A percentile compares a stretch with the other conserved stretches of the same genome.
phyloP scores from a whole-genome alignment of 2,888 invertebrate genomes.

The Rotaria sp. region DNA sequence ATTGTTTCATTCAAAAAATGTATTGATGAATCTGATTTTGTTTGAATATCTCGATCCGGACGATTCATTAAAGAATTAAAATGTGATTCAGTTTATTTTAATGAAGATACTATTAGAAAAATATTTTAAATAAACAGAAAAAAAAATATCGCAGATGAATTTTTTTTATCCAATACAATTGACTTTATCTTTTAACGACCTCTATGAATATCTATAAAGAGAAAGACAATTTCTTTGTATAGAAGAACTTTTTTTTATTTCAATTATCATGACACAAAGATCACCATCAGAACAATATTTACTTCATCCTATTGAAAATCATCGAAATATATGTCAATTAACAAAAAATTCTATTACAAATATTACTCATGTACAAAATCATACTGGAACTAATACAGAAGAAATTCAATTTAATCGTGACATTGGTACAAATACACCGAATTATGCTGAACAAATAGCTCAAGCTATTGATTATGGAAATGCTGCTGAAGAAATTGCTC shows the following conservation, averaged over 20 bases:
- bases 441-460: not conserved
- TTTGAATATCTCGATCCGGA: constrained; percentile 26
- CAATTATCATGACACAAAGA: not conserved
- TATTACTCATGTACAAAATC: not conserved
- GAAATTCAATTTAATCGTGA: not conserved
- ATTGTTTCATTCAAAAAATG: constrained; percentile 31
- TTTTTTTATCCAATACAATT: not conserved
- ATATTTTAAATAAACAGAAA: too few species aligned
- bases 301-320: not conserved
- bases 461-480: not conserved
- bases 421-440: not conserved
- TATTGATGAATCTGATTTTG: constrained; percentile 2
- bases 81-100: too few species aligned
- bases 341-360: not conserved
- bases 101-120: too few species aligned
- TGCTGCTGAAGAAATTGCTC: too few species aligned
- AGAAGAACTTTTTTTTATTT: not conserved
- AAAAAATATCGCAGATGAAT: not conserved
- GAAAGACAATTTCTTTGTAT: not conserved
- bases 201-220: not conserved
- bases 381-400: not conserved
- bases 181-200: not conserved
- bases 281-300: not conserved
- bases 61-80: not conserved
- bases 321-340: not conserved